Percentiles rank a stretch among this genome's conserved stretches.
Evolutionary conservation across 2,888 invertebrate genomes (phyloP).

Genomic region (Drosophila sordidula): DNA sequence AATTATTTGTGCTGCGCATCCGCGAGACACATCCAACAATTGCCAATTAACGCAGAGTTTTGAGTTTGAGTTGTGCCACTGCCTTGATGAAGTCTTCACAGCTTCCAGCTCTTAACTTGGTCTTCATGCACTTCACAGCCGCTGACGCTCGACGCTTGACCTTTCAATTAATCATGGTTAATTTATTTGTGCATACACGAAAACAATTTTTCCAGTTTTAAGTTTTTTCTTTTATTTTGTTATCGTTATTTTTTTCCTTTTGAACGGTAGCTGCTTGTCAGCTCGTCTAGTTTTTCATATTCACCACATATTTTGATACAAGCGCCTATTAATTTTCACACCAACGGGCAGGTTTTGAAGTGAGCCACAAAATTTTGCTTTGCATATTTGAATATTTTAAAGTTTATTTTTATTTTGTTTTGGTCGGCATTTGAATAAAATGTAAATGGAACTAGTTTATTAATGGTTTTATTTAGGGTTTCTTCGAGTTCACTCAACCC

Average conservation of each 20-base stretch:
- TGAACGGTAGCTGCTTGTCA: conserved; percentile 64
- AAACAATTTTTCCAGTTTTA: conserved; percentile 47
- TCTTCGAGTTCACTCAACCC: conserved; percentile 64
- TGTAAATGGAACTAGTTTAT: conserved; percentile 44
- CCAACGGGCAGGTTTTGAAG: conserved; percentile 41
- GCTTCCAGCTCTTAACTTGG: conserved; percentile 30
- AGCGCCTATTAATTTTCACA: conserved; percentile 65
- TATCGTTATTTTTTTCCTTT: conserved; percentile 2
- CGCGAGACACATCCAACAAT: conserved; percentile 46
- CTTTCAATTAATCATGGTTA: conserved; percentile 75
- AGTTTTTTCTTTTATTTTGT: background rate
- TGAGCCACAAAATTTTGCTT: conserved; percentile 17
- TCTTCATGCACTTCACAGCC: conserved; percentile 52
- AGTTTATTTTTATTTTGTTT: conserved; percentile 10
- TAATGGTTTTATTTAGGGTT: conserved; percentile 29
- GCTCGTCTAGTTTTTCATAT: conserved; percentile 56
- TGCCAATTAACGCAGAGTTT: conserved; percentile 53
- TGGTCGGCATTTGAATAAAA: conserved; percentile 28
- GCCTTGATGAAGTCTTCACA: conserved; percentile 53
- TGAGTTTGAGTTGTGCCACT: conserved; percentile 14
- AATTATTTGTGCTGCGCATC: conserved; percentile 24
- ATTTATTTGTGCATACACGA: conserved; percentile 52
- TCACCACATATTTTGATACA: conserved; percentile 34
- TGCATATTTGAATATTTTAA: conserved; percentile 61
- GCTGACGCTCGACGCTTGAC: conserved; percentile 55